Conservation (phyloP, 2,888 invertebrate genomes). For the Sinohyriopsis cumingii region DNA sequence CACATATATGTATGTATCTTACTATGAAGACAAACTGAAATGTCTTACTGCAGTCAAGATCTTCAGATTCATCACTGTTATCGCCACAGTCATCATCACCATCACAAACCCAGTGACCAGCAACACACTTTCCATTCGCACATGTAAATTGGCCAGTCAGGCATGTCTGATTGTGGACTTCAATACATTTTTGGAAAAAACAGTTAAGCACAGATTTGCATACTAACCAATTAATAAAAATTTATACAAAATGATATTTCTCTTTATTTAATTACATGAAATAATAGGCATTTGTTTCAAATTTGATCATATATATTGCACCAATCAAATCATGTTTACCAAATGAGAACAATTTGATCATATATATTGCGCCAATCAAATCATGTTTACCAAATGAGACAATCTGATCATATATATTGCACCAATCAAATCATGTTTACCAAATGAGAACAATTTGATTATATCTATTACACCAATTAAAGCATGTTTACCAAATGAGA, state of each 20-base stretch:
- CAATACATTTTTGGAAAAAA: slow-evolving; percentile 30
- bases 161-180: slow-evolving; percentile 51
- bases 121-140: slow-evolving; percentile 65
- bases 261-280: too few species aligned
- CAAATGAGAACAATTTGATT: background rate
- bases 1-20: slow-evolving; percentile 3
- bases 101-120: slow-evolving; percentile 80
- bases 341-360: background rate
- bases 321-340: background rate
- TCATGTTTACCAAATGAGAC: too few species aligned
- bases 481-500: too few species aligned
- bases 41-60: slow-evolving; percentile 54
- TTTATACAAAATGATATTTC: too few species aligned
- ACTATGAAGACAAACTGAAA: too few species aligned
- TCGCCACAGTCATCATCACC: slow-evolving; percentile 97
- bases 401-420: background rate
- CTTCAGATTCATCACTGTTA: slow-evolving; percentile 72
- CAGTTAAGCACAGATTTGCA: background rate
- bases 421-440: background rate
- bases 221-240: too few species aligned
- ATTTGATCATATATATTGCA: background rate
- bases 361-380: too few species aligned
- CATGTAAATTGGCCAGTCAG: slow-evolving; percentile 75
- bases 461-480: background rate
- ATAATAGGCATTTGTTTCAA: background rate